Evolutionary conservation across 2,113 vertebrate species (phyloP).

Genomic region (Neodon shergylaensis): DNA sequence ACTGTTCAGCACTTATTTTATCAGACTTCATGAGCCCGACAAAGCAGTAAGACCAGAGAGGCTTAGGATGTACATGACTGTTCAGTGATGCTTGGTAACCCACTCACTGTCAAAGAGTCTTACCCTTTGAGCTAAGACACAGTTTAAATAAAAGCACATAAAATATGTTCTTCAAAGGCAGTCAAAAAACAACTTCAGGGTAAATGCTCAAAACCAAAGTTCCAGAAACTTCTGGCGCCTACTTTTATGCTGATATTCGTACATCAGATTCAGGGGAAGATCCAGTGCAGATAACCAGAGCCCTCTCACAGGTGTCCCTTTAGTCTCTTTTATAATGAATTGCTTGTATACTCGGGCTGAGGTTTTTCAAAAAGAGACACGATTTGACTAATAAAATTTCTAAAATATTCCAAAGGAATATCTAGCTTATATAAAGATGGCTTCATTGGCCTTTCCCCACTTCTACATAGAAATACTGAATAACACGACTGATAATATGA

Average conservation of each 20-base stretch:
- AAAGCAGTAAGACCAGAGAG: not conserved
- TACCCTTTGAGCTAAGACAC: slow-evolving; percentile 6
- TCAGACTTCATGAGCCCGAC: not conserved
- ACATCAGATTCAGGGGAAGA: not conserved
- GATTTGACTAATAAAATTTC: slow-evolving; percentile 46
- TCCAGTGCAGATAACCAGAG: not conserved
- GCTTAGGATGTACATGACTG: not conserved
- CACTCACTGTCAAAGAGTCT: not conserved
- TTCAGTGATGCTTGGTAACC: not conserved
- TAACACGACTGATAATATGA: slow-evolving; percentile 1
- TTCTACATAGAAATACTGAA: not conserved
- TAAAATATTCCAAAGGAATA: slow-evolving; percentile 49
- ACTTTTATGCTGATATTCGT: not conserved
- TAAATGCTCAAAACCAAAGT: slow-evolving; percentile 19
- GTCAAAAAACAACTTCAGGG: not conserved
- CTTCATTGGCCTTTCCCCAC: not conserved
- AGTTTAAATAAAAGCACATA: slow-evolving; percentile 51
- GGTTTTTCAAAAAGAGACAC: slow-evolving; percentile 57
- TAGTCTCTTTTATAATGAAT: slow-evolving; percentile 30
- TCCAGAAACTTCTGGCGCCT: slow-evolving; percentile 35
- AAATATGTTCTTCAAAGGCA: slow-evolving; percentile 9
- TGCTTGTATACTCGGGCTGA: slow-evolving; percentile 18
- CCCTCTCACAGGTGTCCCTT: not conserved
- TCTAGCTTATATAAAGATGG: slow-evolving; percentile 16
- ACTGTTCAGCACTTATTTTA: slow-evolving; percentile 31